phyloP scores from a whole-genome alignment of 2,797 vertebrate genomes.

The Alfaro cultratus region DNA sequence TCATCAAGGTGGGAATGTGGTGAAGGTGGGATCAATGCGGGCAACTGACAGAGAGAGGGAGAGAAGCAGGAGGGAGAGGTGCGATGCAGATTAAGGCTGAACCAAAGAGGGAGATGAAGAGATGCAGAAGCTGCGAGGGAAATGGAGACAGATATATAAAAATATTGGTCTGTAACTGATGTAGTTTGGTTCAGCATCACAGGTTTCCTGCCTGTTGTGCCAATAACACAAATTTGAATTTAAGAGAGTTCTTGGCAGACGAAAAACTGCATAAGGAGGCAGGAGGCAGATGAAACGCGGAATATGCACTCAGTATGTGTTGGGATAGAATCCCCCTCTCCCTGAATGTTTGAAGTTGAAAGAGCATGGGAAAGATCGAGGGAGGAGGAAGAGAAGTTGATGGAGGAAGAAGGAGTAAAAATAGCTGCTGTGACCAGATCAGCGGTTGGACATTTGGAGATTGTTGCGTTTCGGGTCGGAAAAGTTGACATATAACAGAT shows the following conservation, averaged over 20 bases:
- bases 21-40: constrained; percentile 1
- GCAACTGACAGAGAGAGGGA: constrained; percentile 1
- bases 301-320: constrained; percentile 42
- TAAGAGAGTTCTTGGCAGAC: constrained; percentile 46
- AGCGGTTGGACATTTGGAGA: constrained; percentile 57
- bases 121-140: constrained; percentile 16
- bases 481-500: constrained; percentile 32
- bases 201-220: constrained; percentile 38
- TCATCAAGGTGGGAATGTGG: constrained; percentile 6
- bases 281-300: constrained; percentile 53
- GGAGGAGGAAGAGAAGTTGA: constrained; percentile 34
- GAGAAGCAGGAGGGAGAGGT: constrained; percentile 5
- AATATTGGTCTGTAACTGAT: constrained; percentile 46
- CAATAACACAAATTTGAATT: constrained; percentile 60
- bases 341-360: constrained; percentile 67
- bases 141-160: constrained; percentile 32
- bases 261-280: constrained; percentile 41
- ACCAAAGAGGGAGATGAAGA: constrained; percentile 18
- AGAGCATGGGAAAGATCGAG: constrained; percentile 61
- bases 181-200: constrained; percentile 36
- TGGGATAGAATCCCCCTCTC: constrained; percentile 45
- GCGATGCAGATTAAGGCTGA: constrained; percentile 24
- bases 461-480: constrained; percentile 42
- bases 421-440: constrained; percentile 60
- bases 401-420: constrained; percentile 40